These are phyloP conservation scores for Fistularia commersonii DNA, from an alignment of 2,797 vertebrate genomes.

Conservation along the genomic window DNA sequence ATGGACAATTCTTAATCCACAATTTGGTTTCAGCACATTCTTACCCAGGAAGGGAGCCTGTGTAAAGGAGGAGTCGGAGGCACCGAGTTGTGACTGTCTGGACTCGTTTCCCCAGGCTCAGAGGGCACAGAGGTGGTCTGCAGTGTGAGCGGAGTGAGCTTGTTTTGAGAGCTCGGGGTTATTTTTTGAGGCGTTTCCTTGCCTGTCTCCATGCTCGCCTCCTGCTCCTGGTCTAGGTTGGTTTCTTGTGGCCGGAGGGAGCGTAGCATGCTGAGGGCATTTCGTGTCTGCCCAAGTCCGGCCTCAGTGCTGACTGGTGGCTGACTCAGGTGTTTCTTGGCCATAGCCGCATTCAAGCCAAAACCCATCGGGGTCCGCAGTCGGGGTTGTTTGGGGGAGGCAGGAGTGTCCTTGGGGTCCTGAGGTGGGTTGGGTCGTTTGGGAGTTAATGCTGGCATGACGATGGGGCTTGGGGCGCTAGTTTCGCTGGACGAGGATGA, in stretches of 20 bases:
- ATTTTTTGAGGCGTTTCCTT: slow-evolving; percentile 55
- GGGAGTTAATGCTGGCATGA: slow-evolving; percentile 77
- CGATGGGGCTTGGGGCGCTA: slow-evolving; percentile 82
- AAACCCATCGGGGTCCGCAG: slow-evolving; percentile 80
- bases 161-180: slow-evolving; percentile 30
- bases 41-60: slow-evolving; percentile 97
- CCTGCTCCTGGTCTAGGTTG: slow-evolving; percentile 82
- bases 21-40: slow-evolving; percentile 10
- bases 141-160: background rate
- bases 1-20: background rate
- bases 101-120: slow-evolving; percentile 33
- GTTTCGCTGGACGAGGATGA: slow-evolving; percentile 86
- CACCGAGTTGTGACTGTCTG: slow-evolving; percentile 55
- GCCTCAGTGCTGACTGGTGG: slow-evolving; percentile 84
- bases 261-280: slow-evolving; percentile 95
- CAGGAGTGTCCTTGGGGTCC: slow-evolving; percentile 61
- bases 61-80: slow-evolving; percentile 91
- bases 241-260: slow-evolving; percentile 86
- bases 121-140: slow-evolving; percentile 37
- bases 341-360: slow-evolving; percentile 69
- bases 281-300: slow-evolving; percentile 84
- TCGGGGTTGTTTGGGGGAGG: slow-evolving; percentile 75
- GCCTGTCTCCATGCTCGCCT: slow-evolving; percentile 76
- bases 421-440: slow-evolving; percentile 76
- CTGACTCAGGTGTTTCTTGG: slow-evolving; percentile 93